phyloP scores from a whole-genome alignment of 2,113 vertebrate genomes.

The Pagrus major region DNA sequence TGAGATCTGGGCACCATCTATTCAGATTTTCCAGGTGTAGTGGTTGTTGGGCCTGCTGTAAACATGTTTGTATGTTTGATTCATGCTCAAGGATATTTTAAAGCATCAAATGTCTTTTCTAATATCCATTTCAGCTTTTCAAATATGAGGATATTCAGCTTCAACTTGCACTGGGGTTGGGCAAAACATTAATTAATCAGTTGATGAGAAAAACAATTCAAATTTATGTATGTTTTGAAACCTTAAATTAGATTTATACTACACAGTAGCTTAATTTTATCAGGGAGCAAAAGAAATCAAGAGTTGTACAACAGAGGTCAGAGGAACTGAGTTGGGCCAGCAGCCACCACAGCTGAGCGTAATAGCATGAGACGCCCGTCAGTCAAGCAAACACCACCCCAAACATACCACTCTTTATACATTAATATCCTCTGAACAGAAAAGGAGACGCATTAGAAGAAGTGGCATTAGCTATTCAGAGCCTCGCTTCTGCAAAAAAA shows the following conservation, averaged over 20 bases:
- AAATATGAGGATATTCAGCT: too few species aligned
- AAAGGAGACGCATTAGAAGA: constrained; percentile 28
- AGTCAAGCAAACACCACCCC: constrained; percentile 4
- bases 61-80: not conserved
- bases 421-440: constrained; percentile 24
- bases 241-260: not conserved
- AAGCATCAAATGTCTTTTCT: not conserved
- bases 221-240: not conserved
- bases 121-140: not conserved
- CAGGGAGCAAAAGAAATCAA: not conserved
- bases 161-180: not conserved
- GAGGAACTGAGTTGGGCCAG: not conserved
- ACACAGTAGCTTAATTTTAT: not conserved
- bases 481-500: constrained; percentile 13
- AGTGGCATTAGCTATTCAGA: constrained; percentile 40
- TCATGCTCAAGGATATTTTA: not conserved
- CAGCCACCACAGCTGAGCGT: not conserved
- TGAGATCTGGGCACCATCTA: constrained; percentile 9
- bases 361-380: constrained; percentile 8
- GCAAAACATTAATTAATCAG: not conserved
- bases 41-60: constrained; percentile 5
- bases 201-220: not conserved
- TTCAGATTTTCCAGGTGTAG: constrained; percentile 12
- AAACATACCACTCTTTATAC: not conserved
- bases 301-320: not conserved